These are phyloP conservation scores for Amblyjoppa fuscipennis DNA, from an alignment of 2,888 invertebrate species.

Conservation along the genomic window DNA sequence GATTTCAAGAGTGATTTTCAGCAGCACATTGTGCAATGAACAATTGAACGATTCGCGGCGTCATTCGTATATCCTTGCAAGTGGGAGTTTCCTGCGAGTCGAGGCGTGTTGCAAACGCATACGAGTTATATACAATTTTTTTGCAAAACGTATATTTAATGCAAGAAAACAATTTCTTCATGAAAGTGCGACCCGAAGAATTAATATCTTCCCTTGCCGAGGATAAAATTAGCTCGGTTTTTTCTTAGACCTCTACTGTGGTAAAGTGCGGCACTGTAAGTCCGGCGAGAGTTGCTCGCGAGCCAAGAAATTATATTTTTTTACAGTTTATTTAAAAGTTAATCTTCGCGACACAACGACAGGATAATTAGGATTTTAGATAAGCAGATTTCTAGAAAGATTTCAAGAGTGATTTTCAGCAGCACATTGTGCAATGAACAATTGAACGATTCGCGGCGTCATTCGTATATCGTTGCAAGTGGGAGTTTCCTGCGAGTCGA, in stretches of 20 bases:
- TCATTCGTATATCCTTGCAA: constrained; percentile 7
- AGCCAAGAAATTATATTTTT: background rate
- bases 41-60: background rate
- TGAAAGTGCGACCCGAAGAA: no score
- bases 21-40: background rate
- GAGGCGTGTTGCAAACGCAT: constrained; percentile 18
- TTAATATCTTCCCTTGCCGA: no score
- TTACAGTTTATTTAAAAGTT: background rate
- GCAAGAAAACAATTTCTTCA: no score
- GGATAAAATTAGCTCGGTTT: no score
- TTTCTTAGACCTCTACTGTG: no score
- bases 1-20: constrained; percentile 24
- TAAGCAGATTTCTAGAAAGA: background rate
- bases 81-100: background rate
- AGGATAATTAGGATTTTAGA: constrained; percentile 24
- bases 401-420: constrained; percentile 7
- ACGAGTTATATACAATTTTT: no score
- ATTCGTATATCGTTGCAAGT: constrained; percentile 2
- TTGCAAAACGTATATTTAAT: no score
- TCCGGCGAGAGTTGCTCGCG: background rate
- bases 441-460: background rate
- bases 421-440: background rate
- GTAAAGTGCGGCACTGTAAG: background rate
- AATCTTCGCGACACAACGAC: background rate
- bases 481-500: background rate